Percentiles rank a stretch among this genome's conserved stretches.
Conservation (phyloP, 2,797 vertebrate genomes). For the Pseudochromis fuscus region DNA sequence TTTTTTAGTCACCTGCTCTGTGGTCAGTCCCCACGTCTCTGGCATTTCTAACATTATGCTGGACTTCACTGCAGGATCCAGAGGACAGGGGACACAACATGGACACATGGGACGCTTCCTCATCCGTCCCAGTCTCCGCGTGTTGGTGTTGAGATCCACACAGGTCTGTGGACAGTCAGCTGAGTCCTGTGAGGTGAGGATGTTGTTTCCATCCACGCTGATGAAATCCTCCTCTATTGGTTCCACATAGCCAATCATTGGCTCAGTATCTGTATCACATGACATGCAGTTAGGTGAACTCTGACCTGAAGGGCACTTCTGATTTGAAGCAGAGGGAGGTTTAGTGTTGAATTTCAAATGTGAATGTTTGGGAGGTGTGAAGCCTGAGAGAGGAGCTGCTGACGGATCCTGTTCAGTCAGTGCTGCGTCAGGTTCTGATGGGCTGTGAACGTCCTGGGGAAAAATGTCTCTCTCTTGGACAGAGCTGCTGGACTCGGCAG, state of each 20-base stretch:
- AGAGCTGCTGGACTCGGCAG: neutral
- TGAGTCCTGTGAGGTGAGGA: neutral
- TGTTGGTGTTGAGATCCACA: constrained; percentile 12
- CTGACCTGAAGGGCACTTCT: neutral
- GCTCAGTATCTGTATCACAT: neutral
- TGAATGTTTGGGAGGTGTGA: neutral
- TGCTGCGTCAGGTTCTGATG: no score
- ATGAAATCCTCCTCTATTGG: constrained; percentile 67
- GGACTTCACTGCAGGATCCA: constrained; percentile 19
- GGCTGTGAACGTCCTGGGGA: no score
- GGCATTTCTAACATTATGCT: neutral
- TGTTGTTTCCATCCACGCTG: constrained; percentile 14
- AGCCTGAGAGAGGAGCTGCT: no score
- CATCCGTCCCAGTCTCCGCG: constrained; percentile 50
- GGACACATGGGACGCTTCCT: constrained; percentile 73
- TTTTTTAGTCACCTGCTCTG: constrained; percentile 11
- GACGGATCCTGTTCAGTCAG: no score
- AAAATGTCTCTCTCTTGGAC: no score
- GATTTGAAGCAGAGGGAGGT: neutral
- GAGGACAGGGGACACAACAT: constrained; percentile 67
- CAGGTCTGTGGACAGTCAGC: neutral
- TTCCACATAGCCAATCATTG: constrained; percentile 49
- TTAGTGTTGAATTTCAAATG: no score
- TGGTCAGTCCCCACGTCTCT: neutral
- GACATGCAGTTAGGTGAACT: neutral